Evolutionary conservation across 1,140 invertebrate genomes (phyloP).

Genomic region (Heliconius eleuchia): DNA sequence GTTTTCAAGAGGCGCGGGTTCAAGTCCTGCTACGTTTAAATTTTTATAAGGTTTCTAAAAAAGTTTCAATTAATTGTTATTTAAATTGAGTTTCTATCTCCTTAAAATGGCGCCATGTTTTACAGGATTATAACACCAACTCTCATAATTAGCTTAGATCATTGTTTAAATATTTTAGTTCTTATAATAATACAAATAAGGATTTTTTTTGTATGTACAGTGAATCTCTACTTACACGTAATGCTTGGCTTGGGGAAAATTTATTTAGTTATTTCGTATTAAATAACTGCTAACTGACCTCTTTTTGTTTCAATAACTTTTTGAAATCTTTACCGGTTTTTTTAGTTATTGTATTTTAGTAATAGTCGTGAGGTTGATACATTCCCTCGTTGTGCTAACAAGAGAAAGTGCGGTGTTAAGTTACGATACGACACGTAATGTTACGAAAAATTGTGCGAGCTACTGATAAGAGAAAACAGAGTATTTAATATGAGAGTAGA

Average conservation of each 20-base stretch:
- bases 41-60: neutral
- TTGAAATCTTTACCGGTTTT: neutral
- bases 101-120: constrained; percentile 27
- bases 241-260: neutral
- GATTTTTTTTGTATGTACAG: neutral
- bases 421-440: too few species aligned
- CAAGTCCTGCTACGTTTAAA: neutral
- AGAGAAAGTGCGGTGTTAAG: too few species aligned
- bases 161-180: neutral
- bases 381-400: too few species aligned
- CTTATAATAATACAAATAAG: neutral
- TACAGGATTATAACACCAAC: constrained; percentile 27
- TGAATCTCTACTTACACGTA: neutral
- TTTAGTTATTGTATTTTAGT: too few species aligned
- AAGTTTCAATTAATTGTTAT: neutral
- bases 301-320: neutral
- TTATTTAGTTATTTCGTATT: neutral
- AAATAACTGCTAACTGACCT: neutral
- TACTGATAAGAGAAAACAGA: too few species aligned
- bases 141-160: constrained; percentile 21
- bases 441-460: too few species aligned
- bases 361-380: too few species aligned
- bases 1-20: neutral
- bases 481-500: too few species aligned
- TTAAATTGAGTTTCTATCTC: neutral